Evolutionary conservation across 2,888 invertebrate species (phyloP).

Genomic region (Chironomus riparius): DNA sequence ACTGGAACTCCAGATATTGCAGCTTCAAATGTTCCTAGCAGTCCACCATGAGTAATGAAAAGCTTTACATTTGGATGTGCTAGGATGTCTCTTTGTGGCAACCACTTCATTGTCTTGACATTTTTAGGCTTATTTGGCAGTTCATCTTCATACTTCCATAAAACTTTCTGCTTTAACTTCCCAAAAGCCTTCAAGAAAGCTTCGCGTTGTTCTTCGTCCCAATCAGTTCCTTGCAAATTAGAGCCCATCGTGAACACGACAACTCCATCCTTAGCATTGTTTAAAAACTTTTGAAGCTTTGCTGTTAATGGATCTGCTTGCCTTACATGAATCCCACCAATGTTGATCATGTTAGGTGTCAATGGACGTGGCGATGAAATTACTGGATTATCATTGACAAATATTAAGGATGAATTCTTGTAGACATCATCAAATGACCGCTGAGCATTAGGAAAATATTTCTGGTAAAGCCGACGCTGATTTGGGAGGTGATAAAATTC

Average conservation of each 20-base stretch:
- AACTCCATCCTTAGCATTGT: constrained; percentile 35
- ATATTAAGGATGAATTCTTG: constrained; percentile 24
- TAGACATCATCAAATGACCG: constrained; percentile 6
- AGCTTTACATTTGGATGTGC: constrained; percentile 44
- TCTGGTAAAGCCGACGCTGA: constrained; percentile 24
- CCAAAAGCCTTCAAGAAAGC: constrained; percentile 10
- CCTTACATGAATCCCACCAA: constrained; percentile 27
- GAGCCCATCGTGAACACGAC: constrained; percentile 37
- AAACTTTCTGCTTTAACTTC: constrained; percentile 27
- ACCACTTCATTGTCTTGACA: constrained; percentile 38
- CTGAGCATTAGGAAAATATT: constrained; percentile 1
- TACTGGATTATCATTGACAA: constrained; percentile 26
- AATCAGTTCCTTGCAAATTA: constrained; percentile 4
- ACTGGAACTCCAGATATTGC: constrained; percentile 42
- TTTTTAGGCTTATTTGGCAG: constrained; percentile 31
- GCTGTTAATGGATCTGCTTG: constrained; percentile 16
- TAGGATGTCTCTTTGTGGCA: constrained; percentile 39
- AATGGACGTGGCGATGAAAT: constrained; percentile 26
- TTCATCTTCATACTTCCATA: constrained; percentile 30
- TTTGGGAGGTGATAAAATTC: constrained; percentile 27
- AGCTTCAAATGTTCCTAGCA: constrained; percentile 44
- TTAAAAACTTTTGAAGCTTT: constrained; percentile 34
- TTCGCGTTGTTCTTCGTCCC: constrained; percentile 4
- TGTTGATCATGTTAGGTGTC: constrained; percentile 28
- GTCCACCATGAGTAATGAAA: constrained; percentile 48